These are phyloP conservation scores for Lerista edwardsae DNA, from an alignment of 2,797 vertebrate species.

Conservation along the genomic window DNA sequence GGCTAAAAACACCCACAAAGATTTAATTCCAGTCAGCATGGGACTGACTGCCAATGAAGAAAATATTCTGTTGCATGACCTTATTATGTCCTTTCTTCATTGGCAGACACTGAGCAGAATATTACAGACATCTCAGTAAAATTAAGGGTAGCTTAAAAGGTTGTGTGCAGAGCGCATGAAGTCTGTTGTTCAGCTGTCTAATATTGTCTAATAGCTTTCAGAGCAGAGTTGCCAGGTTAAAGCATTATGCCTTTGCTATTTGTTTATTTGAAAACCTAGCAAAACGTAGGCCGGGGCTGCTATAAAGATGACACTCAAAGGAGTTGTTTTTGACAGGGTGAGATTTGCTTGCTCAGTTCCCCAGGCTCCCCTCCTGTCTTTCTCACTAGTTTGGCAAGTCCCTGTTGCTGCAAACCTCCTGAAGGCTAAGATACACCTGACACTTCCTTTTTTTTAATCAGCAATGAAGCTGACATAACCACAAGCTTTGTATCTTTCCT, in stretches of 20 bases:
- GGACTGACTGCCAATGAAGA: not conserved
- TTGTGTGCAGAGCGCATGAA: not conserved
- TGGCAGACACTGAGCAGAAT: slow-evolving; percentile 19
- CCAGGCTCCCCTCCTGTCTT: not conserved
- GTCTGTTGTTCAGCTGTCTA: not conserved
- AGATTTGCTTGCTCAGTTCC: slow-evolving; percentile 8
- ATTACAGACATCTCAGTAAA: slow-evolving; percentile 24
- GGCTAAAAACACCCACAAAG: not conserved
- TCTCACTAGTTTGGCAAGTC: not conserved
- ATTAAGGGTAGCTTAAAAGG: slow-evolving; percentile 19
- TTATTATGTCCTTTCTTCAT: not conserved
- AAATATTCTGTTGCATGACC: slow-evolving; percentile 2
- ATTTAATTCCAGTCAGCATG: not conserved
- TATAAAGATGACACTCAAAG: not conserved
- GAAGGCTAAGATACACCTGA: not conserved
- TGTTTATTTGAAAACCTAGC: not conserved
- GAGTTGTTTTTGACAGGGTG: not conserved
- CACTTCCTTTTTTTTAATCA: not conserved
- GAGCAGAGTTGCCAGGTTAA: slow-evolving; percentile 25
- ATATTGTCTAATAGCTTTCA: slow-evolving; percentile 14
- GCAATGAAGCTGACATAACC: not conserved
- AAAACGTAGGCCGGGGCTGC: not conserved
- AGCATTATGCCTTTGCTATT: slow-evolving; percentile 13
- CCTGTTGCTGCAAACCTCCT: slow-evolving; percentile 6
- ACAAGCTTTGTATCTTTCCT: not conserved